Evolutionary conservation across 2,113 vertebrate genomes (phyloP), one percentile per base, ranked within the genome.

Genomic region (Struthio camelus): DNA sequence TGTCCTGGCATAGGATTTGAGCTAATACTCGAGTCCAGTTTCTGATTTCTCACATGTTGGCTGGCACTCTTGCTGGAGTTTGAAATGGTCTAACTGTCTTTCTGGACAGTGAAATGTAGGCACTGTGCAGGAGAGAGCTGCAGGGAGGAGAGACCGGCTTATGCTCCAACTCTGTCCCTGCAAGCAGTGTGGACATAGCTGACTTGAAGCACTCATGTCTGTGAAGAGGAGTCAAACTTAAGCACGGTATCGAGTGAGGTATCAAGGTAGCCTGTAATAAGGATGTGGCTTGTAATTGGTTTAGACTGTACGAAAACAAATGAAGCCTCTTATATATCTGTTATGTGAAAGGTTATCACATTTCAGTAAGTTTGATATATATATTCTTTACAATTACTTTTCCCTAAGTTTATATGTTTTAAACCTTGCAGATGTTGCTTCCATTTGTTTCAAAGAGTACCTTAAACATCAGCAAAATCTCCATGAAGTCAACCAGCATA

Each of bases 181-280:
- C n/a, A 61, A 23, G 23, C 0, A 0, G 10, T 14, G 28, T 58
- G 32, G 30, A 11, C 51, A 36, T 19, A 65, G 38, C 8, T 67
- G 46, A 18, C 46, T 48, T 48, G 46, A 48, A 48, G 48, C 13
- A 8, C 0, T 0, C 53, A 6, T 14, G 20, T 24, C 62, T 87
- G 40, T 59, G 61, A 92, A 34, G 11, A 84, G 36, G 5, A 51
- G 13, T 30, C 50, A 48, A 11, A 25, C 10, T 36, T 22, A 80
- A 80, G 22, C 14, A 11, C 40, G 70, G 14, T 28, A 20, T 32
- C 34, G 53, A 83, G 85, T n/a, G 30, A 28, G 11, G 13, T 1
- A 1, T 36, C 2, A 1, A 1, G 48, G 28, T 20, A 11, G 6
- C 28, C 17, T 76, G 12, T 12, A 50, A 64, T 23, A 36, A 59